phyloP scores from a whole-genome alignment of 2,797 vertebrate species.

The Pipistrellus nathusii region DNA sequence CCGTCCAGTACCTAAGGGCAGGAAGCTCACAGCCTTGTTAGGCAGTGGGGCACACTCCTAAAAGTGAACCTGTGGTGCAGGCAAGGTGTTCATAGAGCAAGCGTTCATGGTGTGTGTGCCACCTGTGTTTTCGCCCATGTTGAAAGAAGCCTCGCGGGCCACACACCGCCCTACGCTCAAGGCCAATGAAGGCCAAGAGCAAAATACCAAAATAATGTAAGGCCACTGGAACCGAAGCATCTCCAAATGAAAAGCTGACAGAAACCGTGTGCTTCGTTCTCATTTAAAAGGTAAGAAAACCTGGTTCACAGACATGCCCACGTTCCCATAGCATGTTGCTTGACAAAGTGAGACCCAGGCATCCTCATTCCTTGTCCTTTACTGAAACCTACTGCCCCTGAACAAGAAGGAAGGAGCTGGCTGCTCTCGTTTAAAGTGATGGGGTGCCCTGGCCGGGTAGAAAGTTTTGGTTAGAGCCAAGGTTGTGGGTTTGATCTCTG shows the following conservation, averaged over 20 bases:
- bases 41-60: neutral
- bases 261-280: neutral
- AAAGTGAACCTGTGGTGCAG: neutral
- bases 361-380: neutral
- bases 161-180: neutral
- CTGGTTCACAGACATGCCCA: neutral
- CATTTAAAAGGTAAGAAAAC: neutral
- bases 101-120: neutral
- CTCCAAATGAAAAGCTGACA: neutral
- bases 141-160: neutral
- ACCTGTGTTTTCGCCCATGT: neutral
- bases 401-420: neutral
- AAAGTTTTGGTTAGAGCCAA: neutral
- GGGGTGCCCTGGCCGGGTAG: too few species aligned
- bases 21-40: neutral
- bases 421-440: neutral
- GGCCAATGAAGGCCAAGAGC: neutral
- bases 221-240: neutral
- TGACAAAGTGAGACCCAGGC: neutral
- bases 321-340: neutral
- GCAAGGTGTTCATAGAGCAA: neutral
- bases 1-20: neutral
- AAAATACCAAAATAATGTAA: neutral
- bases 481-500: neutral
- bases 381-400: neutral